Evolutionary conservation across 1,140 invertebrate species (phyloP).

Genomic region (Ceratitis capitata): DNA sequence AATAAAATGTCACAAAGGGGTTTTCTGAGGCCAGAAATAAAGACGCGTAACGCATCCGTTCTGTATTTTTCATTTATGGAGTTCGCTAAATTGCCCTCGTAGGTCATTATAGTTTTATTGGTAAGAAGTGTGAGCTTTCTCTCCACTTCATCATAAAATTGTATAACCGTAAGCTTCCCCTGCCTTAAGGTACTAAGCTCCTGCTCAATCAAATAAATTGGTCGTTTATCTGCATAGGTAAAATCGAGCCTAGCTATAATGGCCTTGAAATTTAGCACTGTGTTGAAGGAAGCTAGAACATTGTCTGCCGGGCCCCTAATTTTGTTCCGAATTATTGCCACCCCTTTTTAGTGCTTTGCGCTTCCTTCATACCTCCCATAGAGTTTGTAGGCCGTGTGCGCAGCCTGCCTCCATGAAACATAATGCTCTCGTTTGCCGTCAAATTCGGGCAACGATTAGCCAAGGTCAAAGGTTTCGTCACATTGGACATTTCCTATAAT

Average conservation of each 20-base stretch:
- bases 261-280: conserved; percentile 45
- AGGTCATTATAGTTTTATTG: too few species aligned
- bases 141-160: conserved; percentile 46
- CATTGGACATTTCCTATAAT: conserved; percentile 31
- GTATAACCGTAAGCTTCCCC: conserved; percentile 35
- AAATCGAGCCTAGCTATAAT: conserved; percentile 47
- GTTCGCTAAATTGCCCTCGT: too few species aligned
- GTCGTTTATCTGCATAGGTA: conserved; percentile 46
- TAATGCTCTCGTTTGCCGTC: conserved; percentile 42
- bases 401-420: conserved; percentile 43
- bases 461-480: conserved; percentile 40
- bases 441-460: conserved; percentile 45
- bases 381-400: conserved; percentile 38
- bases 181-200: conserved; percentile 44
- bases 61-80: too few species aligned
- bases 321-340: conserved; percentile 44
- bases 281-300: conserved; percentile 42
- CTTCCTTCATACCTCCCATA: conserved; percentile 42
- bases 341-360: conserved; percentile 40
- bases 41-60: conserved; percentile 37
- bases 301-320: conserved; percentile 38
- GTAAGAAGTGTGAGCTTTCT: conserved; percentile 48
- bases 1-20: conserved; percentile 38
- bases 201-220: too few species aligned
- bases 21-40: conserved; percentile 40